Conservation (phyloP, 2,113 vertebrate genomes). For the Myiopsitta monachus region DNA sequence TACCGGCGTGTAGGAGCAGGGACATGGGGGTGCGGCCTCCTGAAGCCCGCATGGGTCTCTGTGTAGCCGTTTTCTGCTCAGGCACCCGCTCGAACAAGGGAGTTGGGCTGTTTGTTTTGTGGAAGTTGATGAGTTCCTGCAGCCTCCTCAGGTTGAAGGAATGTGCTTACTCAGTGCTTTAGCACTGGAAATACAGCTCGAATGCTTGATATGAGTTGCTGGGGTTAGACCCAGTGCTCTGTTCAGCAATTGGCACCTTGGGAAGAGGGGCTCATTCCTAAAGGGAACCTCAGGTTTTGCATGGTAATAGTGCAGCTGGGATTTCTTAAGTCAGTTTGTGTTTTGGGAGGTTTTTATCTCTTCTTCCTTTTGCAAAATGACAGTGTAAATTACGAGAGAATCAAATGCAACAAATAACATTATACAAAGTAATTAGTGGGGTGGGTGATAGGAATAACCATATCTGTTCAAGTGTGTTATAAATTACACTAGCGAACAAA, state of each 20-base stretch:
- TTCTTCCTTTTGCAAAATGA: background rate
- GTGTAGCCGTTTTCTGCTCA: background rate
- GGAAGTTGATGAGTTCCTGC: background rate
- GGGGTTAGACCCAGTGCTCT: background rate
- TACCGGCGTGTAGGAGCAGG: background rate
- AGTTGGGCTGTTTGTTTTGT: background rate
- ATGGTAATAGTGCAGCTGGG: background rate
- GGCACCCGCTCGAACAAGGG: background rate
- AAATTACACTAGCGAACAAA: background rate
- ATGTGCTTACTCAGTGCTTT: background rate
- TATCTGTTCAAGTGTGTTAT: background rate
- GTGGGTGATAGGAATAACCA: background rate
- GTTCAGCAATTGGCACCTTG: background rate
- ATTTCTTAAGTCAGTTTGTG: background rate
- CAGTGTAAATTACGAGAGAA: background rate
- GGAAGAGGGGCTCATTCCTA: background rate
- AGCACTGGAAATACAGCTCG: background rate
- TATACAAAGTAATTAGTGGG: background rate
- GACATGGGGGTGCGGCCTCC: rapidly evolving
- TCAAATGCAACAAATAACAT: background rate
- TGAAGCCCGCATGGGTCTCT: background rate
- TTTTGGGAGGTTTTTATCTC: background rate
- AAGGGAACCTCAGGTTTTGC: background rate
- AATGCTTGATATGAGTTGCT: background rate
- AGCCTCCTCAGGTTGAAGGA: background rate